Evolutionary conservation across 2,113 vertebrate species (phyloP).

Genomic region (Typhlomys cinereus): DNA sequence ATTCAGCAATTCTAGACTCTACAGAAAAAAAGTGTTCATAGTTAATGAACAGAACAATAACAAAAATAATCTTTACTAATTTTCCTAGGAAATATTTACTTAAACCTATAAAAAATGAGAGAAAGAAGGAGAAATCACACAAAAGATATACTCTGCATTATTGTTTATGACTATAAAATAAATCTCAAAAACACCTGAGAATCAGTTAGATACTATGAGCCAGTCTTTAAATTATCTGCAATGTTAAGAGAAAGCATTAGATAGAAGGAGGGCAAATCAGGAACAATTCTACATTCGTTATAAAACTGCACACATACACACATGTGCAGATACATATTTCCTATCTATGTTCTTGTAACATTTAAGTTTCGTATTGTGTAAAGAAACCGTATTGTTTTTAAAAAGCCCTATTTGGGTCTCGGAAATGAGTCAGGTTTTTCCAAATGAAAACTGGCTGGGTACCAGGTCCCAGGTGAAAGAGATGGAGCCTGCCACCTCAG

Average conservation of each 20-base stretch:
- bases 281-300: background rate
- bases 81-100: background rate
- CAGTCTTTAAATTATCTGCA: background rate
- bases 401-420: background rate
- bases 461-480: background rate
- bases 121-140: background rate
- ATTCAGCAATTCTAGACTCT: background rate
- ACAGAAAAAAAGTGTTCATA: background rate
- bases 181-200: background rate
- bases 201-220: background rate
- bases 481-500: background rate
- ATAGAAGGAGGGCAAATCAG: background rate
- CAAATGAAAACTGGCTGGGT: background rate
- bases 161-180: background rate
- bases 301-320: background rate
- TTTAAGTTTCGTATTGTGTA: background rate
- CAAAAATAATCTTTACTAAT: background rate
- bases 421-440: conserved; percentile 31
- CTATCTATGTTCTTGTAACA: background rate
- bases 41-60: background rate
- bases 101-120: background rate
- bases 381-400: background rate
- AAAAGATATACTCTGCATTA: background rate
- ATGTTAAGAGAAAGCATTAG: background rate
- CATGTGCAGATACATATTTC: background rate